These are phyloP conservation scores for Catocala nupta DNA, from an alignment of 2,888 invertebrate species.

Conservation along the genomic window DNA sequence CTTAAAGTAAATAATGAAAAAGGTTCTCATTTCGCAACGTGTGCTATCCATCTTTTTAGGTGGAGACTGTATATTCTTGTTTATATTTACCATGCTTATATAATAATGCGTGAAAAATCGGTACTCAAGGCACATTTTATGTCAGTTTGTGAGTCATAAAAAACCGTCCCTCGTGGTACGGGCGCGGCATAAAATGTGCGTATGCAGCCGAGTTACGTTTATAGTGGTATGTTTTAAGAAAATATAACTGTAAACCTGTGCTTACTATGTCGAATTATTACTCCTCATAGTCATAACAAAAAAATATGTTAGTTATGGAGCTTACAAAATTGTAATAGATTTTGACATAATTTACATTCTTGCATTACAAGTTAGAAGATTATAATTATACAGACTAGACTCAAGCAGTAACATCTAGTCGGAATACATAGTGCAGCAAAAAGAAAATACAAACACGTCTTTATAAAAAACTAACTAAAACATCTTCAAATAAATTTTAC, in stretches of 20 bases:
- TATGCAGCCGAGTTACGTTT: conserved; percentile 35
- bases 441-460: neutral
- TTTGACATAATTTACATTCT: no score
- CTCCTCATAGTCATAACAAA: conserved; percentile 34
- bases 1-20: conserved; percentile 15
- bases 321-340: no score
- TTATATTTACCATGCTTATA: conserved; percentile 41
- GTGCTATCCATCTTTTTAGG: conserved; percentile 22
- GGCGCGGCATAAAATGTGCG: conserved; percentile 34
- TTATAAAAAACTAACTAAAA: neutral
- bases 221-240: conserved; percentile 35
- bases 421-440: no score
- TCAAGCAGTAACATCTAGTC: no score
- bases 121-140: conserved; percentile 50
- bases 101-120: conserved; percentile 55
- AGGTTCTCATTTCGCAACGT: conserved; percentile 8
- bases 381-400: no score
- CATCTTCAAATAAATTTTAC: conserved; percentile 27
- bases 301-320: neutral
- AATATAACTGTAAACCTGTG: conserved; percentile 21
- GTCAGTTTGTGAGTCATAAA: conserved; percentile 48
- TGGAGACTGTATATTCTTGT: conserved; percentile 31
- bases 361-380: no score
- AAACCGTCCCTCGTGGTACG: conserved; percentile 40
- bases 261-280: conserved; percentile 11